Conservation (phyloP, 2,113 vertebrate species). For the Toxotes jaculatrix region DNA sequence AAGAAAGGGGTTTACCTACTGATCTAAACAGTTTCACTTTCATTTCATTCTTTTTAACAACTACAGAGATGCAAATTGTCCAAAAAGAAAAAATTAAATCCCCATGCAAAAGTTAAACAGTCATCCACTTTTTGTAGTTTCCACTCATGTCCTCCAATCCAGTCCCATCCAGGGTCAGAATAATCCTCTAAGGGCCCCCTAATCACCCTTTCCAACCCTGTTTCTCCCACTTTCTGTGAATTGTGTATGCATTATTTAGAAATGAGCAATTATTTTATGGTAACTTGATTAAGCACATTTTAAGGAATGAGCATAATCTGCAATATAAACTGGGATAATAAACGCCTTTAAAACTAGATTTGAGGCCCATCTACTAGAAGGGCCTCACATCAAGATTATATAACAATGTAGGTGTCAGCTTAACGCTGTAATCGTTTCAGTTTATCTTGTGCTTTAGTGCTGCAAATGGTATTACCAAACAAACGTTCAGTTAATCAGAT, state of each 20-base stretch:
- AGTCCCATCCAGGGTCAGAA: not conserved
- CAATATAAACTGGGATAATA: not conserved
- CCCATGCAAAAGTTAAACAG: not conserved
- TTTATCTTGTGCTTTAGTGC: not conserved
- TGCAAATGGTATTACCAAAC: slow-evolving; percentile 18
- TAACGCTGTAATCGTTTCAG: slow-evolving; percentile 1
- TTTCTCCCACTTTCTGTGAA: not conserved
- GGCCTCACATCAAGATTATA: not conserved
- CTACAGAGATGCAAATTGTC: too few relatives aligned
- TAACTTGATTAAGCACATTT: not conserved
- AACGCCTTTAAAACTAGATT: not conserved
- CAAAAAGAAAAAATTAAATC: not conserved
- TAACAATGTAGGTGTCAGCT: slow-evolving; percentile 21
- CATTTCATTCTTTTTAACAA: not conserved
- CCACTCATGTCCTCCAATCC: not conserved
- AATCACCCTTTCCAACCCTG: not conserved
- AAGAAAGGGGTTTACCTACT: slow-evolving; percentile 7
- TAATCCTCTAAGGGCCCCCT: not conserved
- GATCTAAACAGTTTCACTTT: not conserved
- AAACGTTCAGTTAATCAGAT: slow-evolving; percentile 35
- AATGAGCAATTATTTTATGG: not conserved
- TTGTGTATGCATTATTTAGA: not conserved
- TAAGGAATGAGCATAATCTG: not conserved
- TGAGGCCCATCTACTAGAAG: not conserved
- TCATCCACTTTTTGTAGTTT: not conserved